Evolutionary conservation across 1,140 invertebrate genomes (phyloP), one percentile per base, ranked within the genome.

Genomic region (Zelostemma sp.): DNA sequence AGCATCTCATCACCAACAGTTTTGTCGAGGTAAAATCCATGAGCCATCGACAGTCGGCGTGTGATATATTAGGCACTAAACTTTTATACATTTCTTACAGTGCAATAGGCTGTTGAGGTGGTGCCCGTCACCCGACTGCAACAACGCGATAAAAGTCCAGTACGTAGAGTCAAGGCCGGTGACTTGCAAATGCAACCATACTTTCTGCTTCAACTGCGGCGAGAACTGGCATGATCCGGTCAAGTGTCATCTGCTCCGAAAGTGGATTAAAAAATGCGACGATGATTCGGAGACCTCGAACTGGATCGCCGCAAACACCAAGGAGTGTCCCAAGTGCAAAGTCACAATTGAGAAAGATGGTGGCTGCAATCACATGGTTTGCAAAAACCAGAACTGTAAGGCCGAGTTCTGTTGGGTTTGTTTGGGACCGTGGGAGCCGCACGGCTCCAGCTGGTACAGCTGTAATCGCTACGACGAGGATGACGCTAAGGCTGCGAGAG

Each of bases 201-300:
- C 91, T 6, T 99, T 98, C 86, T 98, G 97, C 86, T 99, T 99
- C 88, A 88, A 92, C 41, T 99, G 98, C 87, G 95, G 95, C 33
- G 95, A 99, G 86, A 96, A 97, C 83, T 99, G 97, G 97, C 98
- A 99, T 86, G 97, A 99, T 84, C 98, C 98, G 4, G 97, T 99
- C 1, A 94, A 95, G 75, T 99, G 98, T 86, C 90, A 92, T 73
- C 90, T 97, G 80, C 88, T 99, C 0, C 92, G 91, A 77, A 95
- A 93, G 81, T 99, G 98, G 98, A 97, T 98, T 57, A 99, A 99
- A 86, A 99, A 99, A 86, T 99, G 97, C 87, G 97, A 98, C 80
- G 98, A 99, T 82, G 98, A 99, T 81, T 98, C 96, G 8, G 98
- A 99, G 88, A 99, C 98, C 21, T 97, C 96, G 15, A 99, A 99